These are phyloP conservation scores for Ormyrus rosae DNA, from an alignment of 2,888 invertebrate genomes.

Conservation along the genomic window DNA sequence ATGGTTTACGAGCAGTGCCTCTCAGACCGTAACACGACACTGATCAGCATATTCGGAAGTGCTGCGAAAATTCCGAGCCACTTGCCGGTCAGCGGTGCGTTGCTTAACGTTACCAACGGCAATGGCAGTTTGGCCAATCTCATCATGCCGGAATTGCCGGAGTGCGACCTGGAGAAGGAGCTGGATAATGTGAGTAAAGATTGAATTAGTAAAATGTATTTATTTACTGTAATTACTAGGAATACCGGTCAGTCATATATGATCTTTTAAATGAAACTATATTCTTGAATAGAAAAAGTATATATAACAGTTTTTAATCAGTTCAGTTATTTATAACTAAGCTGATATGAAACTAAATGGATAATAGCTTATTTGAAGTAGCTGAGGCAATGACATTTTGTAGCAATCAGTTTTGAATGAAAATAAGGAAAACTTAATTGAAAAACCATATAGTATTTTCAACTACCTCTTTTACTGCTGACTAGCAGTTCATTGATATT, in stretches of 20 bases:
- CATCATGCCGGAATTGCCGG: conserved; percentile 82
- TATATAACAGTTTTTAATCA: no score
- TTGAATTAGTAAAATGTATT: neutral
- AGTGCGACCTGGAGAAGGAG: conserved; percentile 90
- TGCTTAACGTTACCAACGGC: conserved; percentile 77
- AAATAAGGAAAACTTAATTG: no score
- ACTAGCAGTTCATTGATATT: no score
- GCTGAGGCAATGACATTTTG: no score
- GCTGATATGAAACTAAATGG: no score
- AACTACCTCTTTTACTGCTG: no score
- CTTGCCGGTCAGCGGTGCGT: conserved; percentile 79
- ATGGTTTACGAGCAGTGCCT: conserved; percentile 89
- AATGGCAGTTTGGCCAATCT: conserved; percentile 79
- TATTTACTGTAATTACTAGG: neutral
- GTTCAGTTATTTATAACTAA: no score
- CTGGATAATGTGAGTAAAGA: conserved; percentile 87
- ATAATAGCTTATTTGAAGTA: no score
- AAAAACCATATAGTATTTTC: no score
- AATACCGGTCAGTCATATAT: neutral
- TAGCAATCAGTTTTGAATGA: no score
- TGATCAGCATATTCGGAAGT: conserved; percentile 79
- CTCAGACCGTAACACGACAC: conserved; percentile 80
- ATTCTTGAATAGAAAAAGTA: no score
- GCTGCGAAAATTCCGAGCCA: conserved; percentile 76
- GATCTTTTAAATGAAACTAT: no score